A percentile compares a stretch with the other conserved stretches of the same genome.
Conservation (phyloP, 2,888 invertebrate species). For the Scotopteryx bipunctaria region DNA sequence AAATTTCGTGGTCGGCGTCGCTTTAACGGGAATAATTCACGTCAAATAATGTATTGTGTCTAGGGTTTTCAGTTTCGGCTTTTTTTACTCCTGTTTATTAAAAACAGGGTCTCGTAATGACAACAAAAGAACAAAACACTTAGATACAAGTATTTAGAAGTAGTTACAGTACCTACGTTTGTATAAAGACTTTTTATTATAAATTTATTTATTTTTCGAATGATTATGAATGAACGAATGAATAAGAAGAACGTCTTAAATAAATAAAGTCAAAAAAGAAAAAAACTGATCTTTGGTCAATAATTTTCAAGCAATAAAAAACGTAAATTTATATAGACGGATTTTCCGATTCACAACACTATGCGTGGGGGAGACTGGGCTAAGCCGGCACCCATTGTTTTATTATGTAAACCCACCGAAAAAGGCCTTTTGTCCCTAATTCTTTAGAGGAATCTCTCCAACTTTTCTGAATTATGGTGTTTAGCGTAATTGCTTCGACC, state of each 20-base stretch:
- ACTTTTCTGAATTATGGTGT: conserved; percentile 71
- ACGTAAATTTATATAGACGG: background rate
- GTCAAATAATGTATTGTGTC: conserved; percentile 59
- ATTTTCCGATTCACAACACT: conserved; percentile 12
- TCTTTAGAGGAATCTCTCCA: conserved; percentile 72
- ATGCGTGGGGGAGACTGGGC: conserved; percentile 25
- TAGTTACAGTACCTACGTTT: no score
- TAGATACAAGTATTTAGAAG: no score
- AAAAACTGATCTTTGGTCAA: no score
- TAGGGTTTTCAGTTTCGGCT: conserved; percentile 10
- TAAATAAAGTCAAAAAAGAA: no score
- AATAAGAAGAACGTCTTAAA: no score
- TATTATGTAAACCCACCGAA: conserved; percentile 62
- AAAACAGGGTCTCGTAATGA: background rate
- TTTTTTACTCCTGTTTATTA: background rate
- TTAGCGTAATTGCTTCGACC: conserved; percentile 66
- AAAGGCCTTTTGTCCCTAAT: conserved; percentile 58
- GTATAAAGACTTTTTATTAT: no score
- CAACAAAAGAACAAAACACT: no score
- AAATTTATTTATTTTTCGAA: no score
- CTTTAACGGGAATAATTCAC: conserved; percentile 65
- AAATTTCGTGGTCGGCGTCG: conserved; percentile 73
- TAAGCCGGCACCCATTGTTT: conserved; percentile 52
- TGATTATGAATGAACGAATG: no score
- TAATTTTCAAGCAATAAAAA: background rate